phyloP scores from a whole-genome alignment of 2,888 invertebrate species.

The Phengaris arion region DNA sequence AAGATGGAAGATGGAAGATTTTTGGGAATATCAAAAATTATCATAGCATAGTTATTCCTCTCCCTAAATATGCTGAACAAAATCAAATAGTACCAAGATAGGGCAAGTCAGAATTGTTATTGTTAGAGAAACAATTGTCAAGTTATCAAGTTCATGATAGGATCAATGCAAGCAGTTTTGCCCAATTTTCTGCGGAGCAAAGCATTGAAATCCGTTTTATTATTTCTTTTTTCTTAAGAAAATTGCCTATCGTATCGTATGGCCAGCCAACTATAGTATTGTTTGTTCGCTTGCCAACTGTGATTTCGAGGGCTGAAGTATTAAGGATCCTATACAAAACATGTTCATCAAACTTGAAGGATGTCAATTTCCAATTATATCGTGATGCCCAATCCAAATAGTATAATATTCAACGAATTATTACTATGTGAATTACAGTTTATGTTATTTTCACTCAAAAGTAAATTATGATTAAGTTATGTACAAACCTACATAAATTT shows the following conservation, averaged over 20 bases:
- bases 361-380: neutral
- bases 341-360: neutral
- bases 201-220: neutral
- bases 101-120: constrained; percentile 1
- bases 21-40: too few relatives aligned
- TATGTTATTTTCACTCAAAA: too few relatives aligned
- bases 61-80: neutral
- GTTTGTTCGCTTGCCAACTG: constrained; percentile 17
- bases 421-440: neutral
- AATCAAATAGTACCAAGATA: neutral
- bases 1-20: too few relatives aligned
- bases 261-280: constrained; percentile 1
- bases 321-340: neutral
- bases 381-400: neutral
- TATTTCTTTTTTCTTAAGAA: constrained; percentile 1
- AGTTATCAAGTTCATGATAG: constrained; percentile 14
- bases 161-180: neutral
- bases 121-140: constrained; percentile 18
- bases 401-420: neutral
- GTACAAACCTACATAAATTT: too few relatives aligned
- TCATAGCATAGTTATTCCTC: neutral
- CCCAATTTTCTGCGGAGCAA: constrained; percentile 2
- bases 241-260: constrained; percentile 6
- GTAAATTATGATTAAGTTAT: too few relatives aligned
- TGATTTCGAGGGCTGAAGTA: constrained; percentile 6